phyloP scores from a whole-genome alignment of 2,888 invertebrate species.

The Dioctria linearis region DNA sequence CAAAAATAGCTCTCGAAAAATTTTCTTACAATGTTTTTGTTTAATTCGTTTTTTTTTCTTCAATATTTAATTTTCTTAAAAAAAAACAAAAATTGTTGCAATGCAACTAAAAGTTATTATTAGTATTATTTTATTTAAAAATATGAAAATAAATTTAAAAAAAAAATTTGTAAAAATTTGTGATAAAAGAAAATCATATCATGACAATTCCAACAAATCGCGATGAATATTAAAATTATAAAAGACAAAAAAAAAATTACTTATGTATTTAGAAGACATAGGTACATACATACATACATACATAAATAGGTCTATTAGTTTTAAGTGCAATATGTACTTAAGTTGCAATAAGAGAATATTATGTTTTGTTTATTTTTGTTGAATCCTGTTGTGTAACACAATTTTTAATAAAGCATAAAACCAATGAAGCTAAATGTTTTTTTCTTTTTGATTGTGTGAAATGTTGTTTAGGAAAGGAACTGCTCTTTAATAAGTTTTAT shows the following conservation, averaged over 20 bases:
- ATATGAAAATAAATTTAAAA: background rate
- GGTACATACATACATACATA: background rate
- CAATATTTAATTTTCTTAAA: background rate
- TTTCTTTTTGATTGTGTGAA: too few species aligned
- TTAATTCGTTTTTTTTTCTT: background rate
- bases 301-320: conserved; percentile 10
- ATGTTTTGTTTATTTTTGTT: conserved; percentile 42
- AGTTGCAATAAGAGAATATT: conserved; percentile 39
- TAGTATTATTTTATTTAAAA: background rate
- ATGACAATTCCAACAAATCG: conserved; percentile 38
- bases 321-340: conserved; percentile 44
- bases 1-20: too few species aligned
- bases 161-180: conserved; percentile 31
- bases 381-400: conserved; percentile 20
- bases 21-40: background rate
- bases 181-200: conserved; percentile 54
- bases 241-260: background rate
- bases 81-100: too few species aligned
- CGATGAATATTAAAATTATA: background rate
- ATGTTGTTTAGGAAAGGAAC: too few species aligned
- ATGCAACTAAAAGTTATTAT: too few species aligned
- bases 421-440: too few species aligned
- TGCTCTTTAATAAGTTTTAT: too few species aligned
- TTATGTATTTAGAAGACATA: background rate
- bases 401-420: conserved; percentile 39